Evolutionary conservation across 1,140 invertebrate species (phyloP), one percentile per base, ranked within the genome.

Genomic region (Drosophila nebulosa): DNA sequence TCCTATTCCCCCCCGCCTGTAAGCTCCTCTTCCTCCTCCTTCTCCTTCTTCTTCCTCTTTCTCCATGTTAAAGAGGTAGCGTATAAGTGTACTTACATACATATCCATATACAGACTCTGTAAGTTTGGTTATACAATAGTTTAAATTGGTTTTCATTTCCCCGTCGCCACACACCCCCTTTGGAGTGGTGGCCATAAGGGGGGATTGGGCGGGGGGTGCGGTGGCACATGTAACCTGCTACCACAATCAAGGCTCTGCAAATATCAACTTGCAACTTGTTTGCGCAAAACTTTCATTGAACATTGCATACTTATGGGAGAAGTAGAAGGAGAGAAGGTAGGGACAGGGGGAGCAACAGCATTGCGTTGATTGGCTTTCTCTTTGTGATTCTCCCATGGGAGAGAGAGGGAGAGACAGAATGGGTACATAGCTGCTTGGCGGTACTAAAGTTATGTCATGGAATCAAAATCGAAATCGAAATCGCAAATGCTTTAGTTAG

Each of bases 241-340:
- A 30, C 59, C 64, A 51, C 68, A 73, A 78, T 78, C 76, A 79
- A 79, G 72, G 73, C 69, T 80, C 57, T 73, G 73, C 78, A 80
- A 80, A 80, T 72, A 80, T 80, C 78, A 79, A 76, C 78, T 80
- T 76, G 78, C 67, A 64, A 46, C 68, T 69, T 80, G 78, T 80
- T 80, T 80, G 78, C 61, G 65, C 61, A 64, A 80, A 80, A 79
- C 79, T 79, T 79, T 69, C 78, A 64, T 61, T 64, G 72, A 70
- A 75, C 75, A 78, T 80, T 70, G 58, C 61, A 65, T 73, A 64
- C 59, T 68, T 73, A 64, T 59, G 65, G 42, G 39, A 9, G 10
- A 27, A 21, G 30, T 9, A 21, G 3, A 14, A 6, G 16, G 52
- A 4, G 36, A 50, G 18, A 18, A 24, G 1, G 14, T 9, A 22